phyloP scores from a whole-genome alignment of 2,888 invertebrate genomes.

The Perizoma affinitatum region DNA sequence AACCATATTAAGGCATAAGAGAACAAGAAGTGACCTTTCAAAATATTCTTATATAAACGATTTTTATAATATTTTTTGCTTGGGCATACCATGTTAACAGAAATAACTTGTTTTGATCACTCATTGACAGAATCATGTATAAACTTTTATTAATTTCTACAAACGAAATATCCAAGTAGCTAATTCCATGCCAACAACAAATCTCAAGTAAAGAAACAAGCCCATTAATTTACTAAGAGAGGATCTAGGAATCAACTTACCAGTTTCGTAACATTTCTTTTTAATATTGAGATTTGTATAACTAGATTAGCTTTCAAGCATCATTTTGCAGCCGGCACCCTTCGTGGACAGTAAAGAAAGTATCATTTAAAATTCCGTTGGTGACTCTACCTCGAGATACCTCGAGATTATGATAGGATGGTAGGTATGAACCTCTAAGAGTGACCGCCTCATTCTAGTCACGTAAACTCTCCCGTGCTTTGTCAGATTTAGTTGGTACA shows the following conservation, averaged over 20 bases:
- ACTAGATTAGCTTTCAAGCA: conserved; percentile 28
- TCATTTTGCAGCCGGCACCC: conserved; percentile 31
- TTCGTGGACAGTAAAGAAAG: conserved; percentile 47
- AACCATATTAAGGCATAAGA: too few relatives aligned
- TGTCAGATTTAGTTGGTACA: conserved; percentile 66
- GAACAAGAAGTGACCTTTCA: too few relatives aligned
- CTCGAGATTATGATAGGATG: conserved; percentile 68
- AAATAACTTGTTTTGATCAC: too few relatives aligned
- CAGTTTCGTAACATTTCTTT: conserved; percentile 15
- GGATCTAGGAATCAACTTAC: conserved; percentile 3
- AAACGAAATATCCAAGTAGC: neutral
- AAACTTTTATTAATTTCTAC: neutral
- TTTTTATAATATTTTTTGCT: too few relatives aligned
- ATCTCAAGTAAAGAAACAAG: conserved; percentile 2
- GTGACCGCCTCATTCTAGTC: conserved; percentile 63
- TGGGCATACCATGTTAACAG: too few relatives aligned
- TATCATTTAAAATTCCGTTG: conserved; percentile 68
- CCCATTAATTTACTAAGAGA: conserved; percentile 17
- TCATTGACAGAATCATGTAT: too few relatives aligned
- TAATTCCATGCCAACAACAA: neutral
- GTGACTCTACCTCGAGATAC: conserved; percentile 56
- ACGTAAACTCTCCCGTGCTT: conserved; percentile 63
- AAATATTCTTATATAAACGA: too few relatives aligned
- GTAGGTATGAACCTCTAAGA: conserved; percentile 30
- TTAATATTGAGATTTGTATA: conserved; percentile 14